A percentile compares a stretch with the other conserved stretches of the same genome.
These are phyloP conservation scores for Gila robusta DNA, from an alignment of 2,797 vertebrate species.

Conservation along the genomic window DNA sequence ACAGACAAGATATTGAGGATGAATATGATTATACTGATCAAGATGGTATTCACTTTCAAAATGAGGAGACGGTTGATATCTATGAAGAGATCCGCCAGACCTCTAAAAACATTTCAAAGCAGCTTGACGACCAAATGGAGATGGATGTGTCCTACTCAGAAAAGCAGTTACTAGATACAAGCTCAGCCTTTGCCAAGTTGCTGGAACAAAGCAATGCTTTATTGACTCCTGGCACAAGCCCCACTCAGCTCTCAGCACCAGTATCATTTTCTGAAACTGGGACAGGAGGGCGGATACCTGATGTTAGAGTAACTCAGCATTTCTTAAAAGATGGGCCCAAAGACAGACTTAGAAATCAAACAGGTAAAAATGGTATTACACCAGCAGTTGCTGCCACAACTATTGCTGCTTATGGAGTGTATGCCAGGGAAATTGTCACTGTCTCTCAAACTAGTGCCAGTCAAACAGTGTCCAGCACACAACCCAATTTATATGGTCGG, in stretches of 20 bases:
- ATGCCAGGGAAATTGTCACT: slow-evolving; percentile 80
- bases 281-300: slow-evolving; percentile 83
- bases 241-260: slow-evolving; percentile 94
- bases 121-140: slow-evolving; percentile 80
- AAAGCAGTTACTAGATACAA: slow-evolving; percentile 90
- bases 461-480: slow-evolving; percentile 75
- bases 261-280: slow-evolving; percentile 89
- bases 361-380: slow-evolving; percentile 82
- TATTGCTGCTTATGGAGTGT: slow-evolving; percentile 81
- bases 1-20: slow-evolving; percentile 86
- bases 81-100: slow-evolving; percentile 94
- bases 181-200: slow-evolving; percentile 91
- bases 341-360: slow-evolving; percentile 84
- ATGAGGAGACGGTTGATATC: slow-evolving; percentile 80
- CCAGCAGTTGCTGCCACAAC: slow-evolving; percentile 79
- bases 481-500: slow-evolving; percentile 75
- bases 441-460: slow-evolving; percentile 77
- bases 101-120: slow-evolving; percentile 85
- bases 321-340: slow-evolving; percentile 91
- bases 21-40: slow-evolving; percentile 81
- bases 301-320: slow-evolving; percentile 95
- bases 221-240: slow-evolving; percentile 95
- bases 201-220: slow-evolving; percentile 93
- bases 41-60: slow-evolving; percentile 81
- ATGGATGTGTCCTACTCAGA: slow-evolving; percentile 82